Conservation (phyloP, 2,797 vertebrate species). For the Pipistrellus kuhlii region DNA sequence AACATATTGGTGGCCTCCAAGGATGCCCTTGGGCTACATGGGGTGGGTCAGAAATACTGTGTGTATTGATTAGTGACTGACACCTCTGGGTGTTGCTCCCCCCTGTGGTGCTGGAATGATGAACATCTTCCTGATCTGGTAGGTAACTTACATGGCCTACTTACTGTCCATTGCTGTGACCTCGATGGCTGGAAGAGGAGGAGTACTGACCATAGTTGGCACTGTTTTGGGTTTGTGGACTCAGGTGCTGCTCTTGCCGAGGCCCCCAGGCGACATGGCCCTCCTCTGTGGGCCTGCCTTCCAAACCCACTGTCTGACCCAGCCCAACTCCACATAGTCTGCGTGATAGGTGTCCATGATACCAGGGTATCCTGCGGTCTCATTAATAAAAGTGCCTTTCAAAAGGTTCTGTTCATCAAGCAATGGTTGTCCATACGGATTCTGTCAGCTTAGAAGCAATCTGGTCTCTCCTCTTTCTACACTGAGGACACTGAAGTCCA, state of each 20-base stretch:
- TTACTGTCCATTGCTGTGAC: neutral
- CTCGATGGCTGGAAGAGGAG: neutral
- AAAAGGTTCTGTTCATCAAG: neutral
- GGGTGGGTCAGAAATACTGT: neutral
- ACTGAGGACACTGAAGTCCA: neutral
- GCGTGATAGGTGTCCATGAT: accelerated
- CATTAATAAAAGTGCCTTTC: neutral
- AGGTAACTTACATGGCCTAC: accelerated
- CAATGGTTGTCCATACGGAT: neutral
- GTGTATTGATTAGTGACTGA: accelerated
- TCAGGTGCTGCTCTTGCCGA: neutral
- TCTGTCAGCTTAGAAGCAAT: neutral
- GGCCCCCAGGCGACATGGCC: neutral
- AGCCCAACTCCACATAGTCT: neutral
- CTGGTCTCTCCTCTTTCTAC: no score
- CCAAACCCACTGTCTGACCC: neutral
- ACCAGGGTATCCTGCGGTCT: neutral
- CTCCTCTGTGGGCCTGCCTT: neutral
- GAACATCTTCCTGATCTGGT: neutral
- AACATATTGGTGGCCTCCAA: neutral
- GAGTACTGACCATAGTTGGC: neutral
- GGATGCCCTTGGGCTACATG: neutral
- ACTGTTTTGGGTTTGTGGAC: neutral
- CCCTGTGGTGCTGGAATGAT: accelerated
- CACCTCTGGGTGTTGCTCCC: neutral